Evolutionary conservation across 2,888 invertebrate genomes (phyloP).

Genomic region (Heliconius ismenius): DNA sequence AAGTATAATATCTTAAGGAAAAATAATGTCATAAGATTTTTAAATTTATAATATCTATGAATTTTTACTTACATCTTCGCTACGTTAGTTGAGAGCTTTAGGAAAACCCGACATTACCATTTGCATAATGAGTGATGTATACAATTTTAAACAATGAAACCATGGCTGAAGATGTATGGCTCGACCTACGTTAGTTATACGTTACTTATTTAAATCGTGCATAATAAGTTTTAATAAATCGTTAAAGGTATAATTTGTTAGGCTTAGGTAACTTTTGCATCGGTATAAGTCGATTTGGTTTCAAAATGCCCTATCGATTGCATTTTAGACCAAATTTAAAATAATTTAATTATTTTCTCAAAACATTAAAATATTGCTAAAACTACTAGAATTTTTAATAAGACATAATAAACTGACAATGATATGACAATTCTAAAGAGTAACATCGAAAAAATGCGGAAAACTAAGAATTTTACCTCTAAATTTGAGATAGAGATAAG

Average conservation of each 20-base stretch:
- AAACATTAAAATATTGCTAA: background rate
- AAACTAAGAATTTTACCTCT: background rate
- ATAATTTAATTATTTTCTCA: background rate
- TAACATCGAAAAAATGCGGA: background rate
- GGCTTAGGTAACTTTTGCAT: background rate
- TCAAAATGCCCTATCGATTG: background rate
- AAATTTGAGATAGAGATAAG: slow-evolving; percentile 11
- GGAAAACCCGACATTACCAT: slow-evolving; percentile 27
- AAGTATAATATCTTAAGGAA: no score
- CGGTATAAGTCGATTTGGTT: background rate
- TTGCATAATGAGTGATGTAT: slow-evolving; percentile 29
- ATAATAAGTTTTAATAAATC: background rate
- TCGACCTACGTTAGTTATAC: background rate
- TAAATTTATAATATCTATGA: background rate
- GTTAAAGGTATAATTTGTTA: background rate
- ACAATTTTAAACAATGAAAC: slow-evolving; percentile 30
- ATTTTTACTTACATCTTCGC: background rate
- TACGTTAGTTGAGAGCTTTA: background rate
- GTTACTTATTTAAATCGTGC: background rate
- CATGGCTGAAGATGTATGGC: background rate
- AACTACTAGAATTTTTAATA: background rate
- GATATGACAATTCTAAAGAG: background rate
- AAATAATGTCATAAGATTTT: background rate
- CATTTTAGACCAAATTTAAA: background rate
- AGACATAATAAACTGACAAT: background rate